Conservation (phyloP, 2,113 vertebrate species). For the Silurus asotus region DNA sequence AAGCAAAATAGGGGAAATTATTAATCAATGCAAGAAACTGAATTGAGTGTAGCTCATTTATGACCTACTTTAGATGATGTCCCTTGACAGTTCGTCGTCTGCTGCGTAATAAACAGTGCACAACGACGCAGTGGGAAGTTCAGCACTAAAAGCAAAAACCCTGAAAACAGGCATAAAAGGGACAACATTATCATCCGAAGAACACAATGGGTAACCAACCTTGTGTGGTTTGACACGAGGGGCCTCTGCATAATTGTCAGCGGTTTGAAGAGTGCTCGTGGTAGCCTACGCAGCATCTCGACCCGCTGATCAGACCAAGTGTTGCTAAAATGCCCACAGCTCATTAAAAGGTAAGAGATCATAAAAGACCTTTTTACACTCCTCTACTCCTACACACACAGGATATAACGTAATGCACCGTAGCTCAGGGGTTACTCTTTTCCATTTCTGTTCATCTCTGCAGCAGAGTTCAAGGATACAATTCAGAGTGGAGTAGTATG, state of each 20-base stretch:
- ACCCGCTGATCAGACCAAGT: conserved; percentile 10
- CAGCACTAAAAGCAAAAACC: neutral
- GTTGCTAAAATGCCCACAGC: conserved; percentile 27
- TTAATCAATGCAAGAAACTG: neutral
- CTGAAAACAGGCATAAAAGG: conserved; percentile 33
- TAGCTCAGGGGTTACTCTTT: neutral
- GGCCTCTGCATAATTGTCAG: conserved; percentile 30
- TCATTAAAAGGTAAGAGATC: conserved; percentile 34
- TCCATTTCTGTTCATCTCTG: neutral
- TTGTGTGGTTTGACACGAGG: conserved; percentile 13
- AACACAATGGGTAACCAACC: conserved; percentile 16
- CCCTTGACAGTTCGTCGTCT: neutral
- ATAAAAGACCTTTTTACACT: conserved; percentile 12
- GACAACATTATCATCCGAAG: conserved; percentile 36
- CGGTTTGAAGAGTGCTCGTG: conserved; percentile 23
- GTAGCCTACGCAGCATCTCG: conserved; percentile 28
- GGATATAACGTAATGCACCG: neutral
- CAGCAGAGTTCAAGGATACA: neutral
- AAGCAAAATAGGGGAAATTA: neutral
- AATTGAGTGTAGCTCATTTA: neutral
- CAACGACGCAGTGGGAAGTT: conserved; percentile 37
- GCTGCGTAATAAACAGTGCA: conserved; percentile 6
- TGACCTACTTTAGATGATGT: neutral
- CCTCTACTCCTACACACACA: conserved; percentile 3
- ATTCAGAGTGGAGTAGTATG: neutral